Evolutionary conservation across 2,797 vertebrate genomes (phyloP), one percentile per base, ranked within the genome.

Genomic region (Onychomys leucogaster): DNA sequence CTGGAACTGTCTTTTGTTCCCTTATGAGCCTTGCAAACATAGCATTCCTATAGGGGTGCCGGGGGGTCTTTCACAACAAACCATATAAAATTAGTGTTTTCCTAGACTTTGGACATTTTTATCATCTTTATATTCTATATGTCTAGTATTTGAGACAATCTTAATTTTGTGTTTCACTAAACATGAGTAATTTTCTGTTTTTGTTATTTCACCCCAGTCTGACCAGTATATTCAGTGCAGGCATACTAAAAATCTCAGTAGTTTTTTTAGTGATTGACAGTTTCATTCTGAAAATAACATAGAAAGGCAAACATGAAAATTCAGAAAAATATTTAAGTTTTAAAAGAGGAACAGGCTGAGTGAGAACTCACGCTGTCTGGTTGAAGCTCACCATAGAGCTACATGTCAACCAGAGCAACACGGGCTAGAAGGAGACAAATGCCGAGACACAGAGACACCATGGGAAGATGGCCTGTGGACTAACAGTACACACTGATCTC

Each of bases 91-190:
- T 61, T 57, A 57, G 5, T 80, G n/a, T 87, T 87, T 87, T 13
- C 13, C 11, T 73, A n/a, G 4, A 77, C 43, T 34, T 67, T 92
- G 46, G 19, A 8, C n/a, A 69, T 69, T n/a, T 65, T 92, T 65
- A 78, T 77, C 61, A 14, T 81, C 84, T 91, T 59, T 94, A n/a
- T 78, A 67, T 82, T 94, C 67, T 89, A 9, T 49, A 19, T 52
- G 76, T 78, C 43, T 77, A 77, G 13, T 32, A 77, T 29, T 77
- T 77, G 75, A 78, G 46, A 78, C 29, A 78, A 3, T 21, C 76
- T 78, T 78, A 52, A 76, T 78, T 78, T 78, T 78, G 25, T 76
- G 76, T 80, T 90, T 90, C 46, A 90, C 61, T 83, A 92, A 52
- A 43, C 49, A 43, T 80, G 73, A 88, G 29, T 61, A 85, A 0